phyloP scores from a whole-genome alignment of 2,888 invertebrate species.

The Alsophila aescularia region DNA sequence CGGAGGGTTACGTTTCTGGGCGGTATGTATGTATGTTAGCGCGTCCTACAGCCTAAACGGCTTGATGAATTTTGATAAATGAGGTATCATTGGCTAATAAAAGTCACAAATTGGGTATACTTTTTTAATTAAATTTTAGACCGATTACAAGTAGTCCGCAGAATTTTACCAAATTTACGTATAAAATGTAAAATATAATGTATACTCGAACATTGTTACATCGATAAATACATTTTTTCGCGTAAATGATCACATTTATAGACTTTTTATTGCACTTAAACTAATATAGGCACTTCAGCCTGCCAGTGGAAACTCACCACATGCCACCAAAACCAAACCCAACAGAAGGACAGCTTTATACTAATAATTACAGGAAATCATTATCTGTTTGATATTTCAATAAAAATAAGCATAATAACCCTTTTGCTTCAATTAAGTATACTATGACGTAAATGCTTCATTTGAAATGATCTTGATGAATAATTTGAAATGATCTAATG shows the following conservation, averaged over 20 bases:
- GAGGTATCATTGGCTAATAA: too few relatives aligned
- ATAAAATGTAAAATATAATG: constrained; percentile 70
- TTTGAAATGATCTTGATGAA: too few relatives aligned
- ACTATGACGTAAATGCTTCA: too few relatives aligned
- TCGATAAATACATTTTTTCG: constrained; percentile 69
- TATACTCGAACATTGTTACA: constrained; percentile 50
- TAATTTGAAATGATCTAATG: too few relatives aligned
- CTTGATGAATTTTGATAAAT: too few relatives aligned
- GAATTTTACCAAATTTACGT: constrained; percentile 64
- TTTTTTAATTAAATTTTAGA: constrained; percentile 59
- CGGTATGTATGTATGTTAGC: too few relatives aligned
- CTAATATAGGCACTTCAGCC: constrained; percentile 66
- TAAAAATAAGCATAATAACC: too few relatives aligned
- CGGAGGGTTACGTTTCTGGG: too few relatives aligned
- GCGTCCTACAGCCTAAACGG: too few relatives aligned
- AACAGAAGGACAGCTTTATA: constrained; percentile 28
- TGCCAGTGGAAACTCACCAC: constrained; percentile 80
- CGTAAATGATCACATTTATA: constrained; percentile 78
- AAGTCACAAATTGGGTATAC: constrained; percentile 24
- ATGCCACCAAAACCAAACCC: constrained; percentile 77
- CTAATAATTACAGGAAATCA: constrained; percentile 32
- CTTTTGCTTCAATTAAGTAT: too few relatives aligned
- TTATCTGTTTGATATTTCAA: too few relatives aligned
- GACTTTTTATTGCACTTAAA: constrained; percentile 71
- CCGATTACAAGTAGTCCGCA: constrained; percentile 65